Evolutionary conservation across 1,140 invertebrate genomes (phyloP), one percentile per base, ranked within the genome.

Genomic region (Eumeta japonica): DNA sequence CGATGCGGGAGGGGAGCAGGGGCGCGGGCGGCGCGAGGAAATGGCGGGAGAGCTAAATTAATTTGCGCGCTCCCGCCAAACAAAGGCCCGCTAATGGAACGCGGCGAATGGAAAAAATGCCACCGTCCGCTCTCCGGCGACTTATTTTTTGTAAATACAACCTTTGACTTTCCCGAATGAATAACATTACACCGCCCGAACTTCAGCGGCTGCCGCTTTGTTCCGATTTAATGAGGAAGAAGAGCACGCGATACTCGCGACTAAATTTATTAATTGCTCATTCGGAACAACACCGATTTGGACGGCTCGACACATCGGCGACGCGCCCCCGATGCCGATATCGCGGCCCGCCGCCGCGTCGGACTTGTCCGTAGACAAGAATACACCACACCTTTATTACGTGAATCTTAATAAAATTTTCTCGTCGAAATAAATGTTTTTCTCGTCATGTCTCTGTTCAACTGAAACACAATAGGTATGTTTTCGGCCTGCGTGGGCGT

Each of bases 21-120:
- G 55, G 54, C 53, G 50, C 58, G 43, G 51, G 54, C 47, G 54
- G 51, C 50, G 55, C 48, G 57, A 60, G 70, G 62, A 68, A 73
- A 74, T 74, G 66, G 66, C 66, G 68, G 68, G 63, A 70, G 62
- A 71, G 70, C 66, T 74, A 74, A 74, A 74, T 71, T 74, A 74
- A 74, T 74, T 71, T 74, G 68, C 68, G 66, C 68, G 66, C 66
- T 67, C 59, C 68, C 68, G 66, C 68, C 68, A 73, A 73, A 73
- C 68, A 73, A 73, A 73, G 68, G 68, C 66, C 59, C 68, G 68
- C 68, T 73, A 73, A 73, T 73, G 68, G 68, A 73, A 73, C 66
- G 62, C 66, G 68, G 54, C 66, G 68, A 74, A 74, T 74, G 63
- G 68, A 74, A 71, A 73, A 74, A 74, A 74, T 71, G 64, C 66